phyloP scores from a whole-genome alignment of 1,140 invertebrate genomes.

The Acromyrmex heyeri region DNA sequence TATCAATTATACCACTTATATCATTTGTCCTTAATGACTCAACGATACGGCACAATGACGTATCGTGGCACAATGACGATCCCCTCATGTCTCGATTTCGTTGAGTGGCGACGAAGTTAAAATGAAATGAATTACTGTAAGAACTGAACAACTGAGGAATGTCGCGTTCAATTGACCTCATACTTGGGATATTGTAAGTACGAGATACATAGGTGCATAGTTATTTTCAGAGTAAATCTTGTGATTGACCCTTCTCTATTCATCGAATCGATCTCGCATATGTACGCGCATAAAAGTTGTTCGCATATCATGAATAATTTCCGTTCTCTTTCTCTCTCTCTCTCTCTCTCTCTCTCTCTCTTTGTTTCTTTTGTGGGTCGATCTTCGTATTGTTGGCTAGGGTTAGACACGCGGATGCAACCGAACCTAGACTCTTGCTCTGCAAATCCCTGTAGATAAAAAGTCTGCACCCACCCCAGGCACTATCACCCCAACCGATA shows the following conservation, averaged over 20 bases:
- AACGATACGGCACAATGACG: no score
- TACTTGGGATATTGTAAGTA: not conserved
- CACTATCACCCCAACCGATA: slow-evolving; percentile 79
- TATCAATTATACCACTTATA: not conserved
- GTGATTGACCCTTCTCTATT: slow-evolving; percentile 75
- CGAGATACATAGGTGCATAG: not conserved
- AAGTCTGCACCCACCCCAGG: slow-evolving; percentile 81
- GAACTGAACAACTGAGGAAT: not conserved
- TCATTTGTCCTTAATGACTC: not conserved
- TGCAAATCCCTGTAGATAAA: slow-evolving; percentile 85
- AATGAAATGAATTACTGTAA: not conserved
- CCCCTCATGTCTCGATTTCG: not conserved
- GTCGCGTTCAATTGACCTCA: not conserved
- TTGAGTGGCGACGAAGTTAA: not conserved
- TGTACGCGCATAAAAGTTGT: slow-evolving; percentile 74
- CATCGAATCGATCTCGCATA: slow-evolving; percentile 63
- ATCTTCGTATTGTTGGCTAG: slow-evolving; percentile 72
- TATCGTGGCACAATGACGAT: not conserved
- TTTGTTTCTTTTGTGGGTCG: slow-evolving; percentile 74
- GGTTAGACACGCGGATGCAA: slow-evolving; percentile 79
- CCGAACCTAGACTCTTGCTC: slow-evolving; percentile 80
- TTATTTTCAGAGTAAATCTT: slow-evolving; percentile 35
- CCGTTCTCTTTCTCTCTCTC: slow-evolving; percentile 59
- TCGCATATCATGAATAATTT: slow-evolving; percentile 86
- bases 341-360: slow-evolving; percentile 64